Evolutionary conservation across 2,113 vertebrate genomes (phyloP).

Genomic region (Amphiprion percula): DNA sequence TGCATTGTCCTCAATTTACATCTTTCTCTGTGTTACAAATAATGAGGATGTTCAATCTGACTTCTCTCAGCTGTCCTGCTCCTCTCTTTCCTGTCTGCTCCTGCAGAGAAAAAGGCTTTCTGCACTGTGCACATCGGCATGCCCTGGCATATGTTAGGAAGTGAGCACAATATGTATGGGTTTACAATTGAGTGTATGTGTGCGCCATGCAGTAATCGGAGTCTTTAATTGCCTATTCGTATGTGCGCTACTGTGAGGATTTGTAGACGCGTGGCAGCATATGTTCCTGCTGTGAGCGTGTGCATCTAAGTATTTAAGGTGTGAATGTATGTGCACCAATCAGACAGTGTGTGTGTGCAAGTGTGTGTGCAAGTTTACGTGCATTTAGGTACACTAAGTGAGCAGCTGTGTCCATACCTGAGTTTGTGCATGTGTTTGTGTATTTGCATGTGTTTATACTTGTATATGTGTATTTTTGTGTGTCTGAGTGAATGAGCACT

Average conservation of each 20-base stretch:
- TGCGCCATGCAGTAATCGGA: conserved; percentile 68
- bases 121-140: conserved; percentile 66
- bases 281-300: conserved; percentile 80
- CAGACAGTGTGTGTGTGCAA: conserved; percentile 28
- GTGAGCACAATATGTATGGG: conserved; percentile 75
- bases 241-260: conserved; percentile 75
- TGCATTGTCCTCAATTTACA: conserved; percentile 57
- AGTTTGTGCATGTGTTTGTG: conserved; percentile 37
- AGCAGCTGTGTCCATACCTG: conserved; percentile 68
- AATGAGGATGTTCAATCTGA: conserved; percentile 56
- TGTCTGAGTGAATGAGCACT: conserved; percentile 74
- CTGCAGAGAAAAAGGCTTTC: conserved; percentile 75
- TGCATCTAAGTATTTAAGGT: conserved; percentile 66
- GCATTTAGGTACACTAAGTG: conserved; percentile 64
- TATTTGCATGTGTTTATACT: conserved; percentile 45
- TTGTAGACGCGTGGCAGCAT: conserved; percentile 79
- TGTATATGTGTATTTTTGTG: conserved; percentile 56
- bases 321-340: conserved; percentile 54
- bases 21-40: conserved; percentile 47
- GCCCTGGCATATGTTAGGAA: conserved; percentile 76
- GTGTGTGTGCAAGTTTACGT: conserved; percentile 51
- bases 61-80: conserved; percentile 65
- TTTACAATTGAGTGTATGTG: conserved; percentile 67
- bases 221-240: conserved; percentile 79
- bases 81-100: conserved; percentile 46